Evolutionary conservation across 2,113 vertebrate species (phyloP).

Genomic region (Ivindomyrus marchei): DNA sequence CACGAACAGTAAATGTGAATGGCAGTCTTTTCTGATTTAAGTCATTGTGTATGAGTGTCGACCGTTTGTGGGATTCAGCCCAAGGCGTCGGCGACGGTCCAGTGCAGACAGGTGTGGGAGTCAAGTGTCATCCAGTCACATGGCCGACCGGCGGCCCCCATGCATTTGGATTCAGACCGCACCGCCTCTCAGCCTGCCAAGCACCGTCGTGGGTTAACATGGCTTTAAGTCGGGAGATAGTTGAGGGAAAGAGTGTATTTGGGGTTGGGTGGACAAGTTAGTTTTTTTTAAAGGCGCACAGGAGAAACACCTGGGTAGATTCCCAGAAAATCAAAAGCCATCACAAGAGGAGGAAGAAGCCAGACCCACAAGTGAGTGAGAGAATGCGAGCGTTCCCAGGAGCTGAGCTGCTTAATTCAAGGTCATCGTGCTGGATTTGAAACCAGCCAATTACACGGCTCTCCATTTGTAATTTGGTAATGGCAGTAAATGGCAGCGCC

Average conservation of each 20-base stretch:
- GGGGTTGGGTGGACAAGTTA: not conserved
- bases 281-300: not conserved
- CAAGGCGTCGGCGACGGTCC: not conserved
- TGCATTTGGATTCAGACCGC: constrained; percentile 33
- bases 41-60: not conserved
- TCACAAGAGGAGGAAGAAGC: constrained; percentile 22
- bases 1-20: not conserved
- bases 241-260: constrained; percentile 13
- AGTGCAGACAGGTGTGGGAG: constrained; percentile 14
- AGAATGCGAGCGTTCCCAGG: constrained; percentile 25
- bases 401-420: constrained; percentile 35
- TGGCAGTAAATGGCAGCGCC: constrained; percentile 16
- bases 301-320: not conserved
- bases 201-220: constrained; percentile 47
- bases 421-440: constrained; percentile 40
- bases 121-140: constrained; percentile 13
- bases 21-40: not conserved
- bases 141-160: constrained; percentile 30
- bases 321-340: not conserved
- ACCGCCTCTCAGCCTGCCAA: constrained; percentile 31
- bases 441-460: constrained; percentile 34
- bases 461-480: constrained; percentile 26
- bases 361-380: constrained; percentile 26
- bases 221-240: constrained; percentile 33
- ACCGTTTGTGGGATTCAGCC: not conserved